Base-by-base conservation (phyloP, 1,140 invertebrate genomes). In the Archegozetes longisetosus region DNA sequence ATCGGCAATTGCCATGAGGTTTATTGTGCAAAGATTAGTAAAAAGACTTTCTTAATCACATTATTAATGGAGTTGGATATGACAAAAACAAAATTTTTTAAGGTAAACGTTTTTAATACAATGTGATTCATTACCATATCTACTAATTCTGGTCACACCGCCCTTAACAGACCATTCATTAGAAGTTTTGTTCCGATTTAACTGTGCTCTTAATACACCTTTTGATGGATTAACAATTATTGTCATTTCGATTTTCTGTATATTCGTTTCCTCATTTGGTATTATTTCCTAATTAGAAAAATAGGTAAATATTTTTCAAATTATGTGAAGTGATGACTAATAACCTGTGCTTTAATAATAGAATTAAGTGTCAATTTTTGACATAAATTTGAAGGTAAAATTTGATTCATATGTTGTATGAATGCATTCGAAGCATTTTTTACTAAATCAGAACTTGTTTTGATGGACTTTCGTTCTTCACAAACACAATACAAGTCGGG, bases 401-500 rank as follows among this genome's bases (percentile, higher is more conserved):
- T 14, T 2, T 47, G 1, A 26, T 47, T 54, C 6, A 54, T 1
- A 54, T 54, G 25, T 20, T 54, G 13, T 2, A 54, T 28, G 9
- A 54, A 25, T 14, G 28, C 32, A n/a, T 13, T 1, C 9, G 55
- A n/a, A 17, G 55, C 40, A 17, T n/a, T 12, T 14, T 3, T 50
- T 9, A 24, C 32, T 28, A 57, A 27, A n/a, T 17, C 2, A 14
- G 13, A 17, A 23, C n/a, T 25, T n/a, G 2, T 1, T 6, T 59
- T 32, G 14, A 59, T 2, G 12, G 1, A 14, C 2, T 55, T 29
- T 17, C 26, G 48, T 3, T n/a, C 13, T 32, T 62, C 20, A 55
- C 61, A 62, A 17, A 58, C 29, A 28, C 61, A 62, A 48, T 53
- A 62, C 12, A 28, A 32, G 9, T 53, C 29, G 1, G 52, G 52